A percentile compares a stretch with the other conserved stretches of the same genome.
phyloP scores from a whole-genome alignment of 2,888 invertebrate species.

The Cryptus armator region DNA sequence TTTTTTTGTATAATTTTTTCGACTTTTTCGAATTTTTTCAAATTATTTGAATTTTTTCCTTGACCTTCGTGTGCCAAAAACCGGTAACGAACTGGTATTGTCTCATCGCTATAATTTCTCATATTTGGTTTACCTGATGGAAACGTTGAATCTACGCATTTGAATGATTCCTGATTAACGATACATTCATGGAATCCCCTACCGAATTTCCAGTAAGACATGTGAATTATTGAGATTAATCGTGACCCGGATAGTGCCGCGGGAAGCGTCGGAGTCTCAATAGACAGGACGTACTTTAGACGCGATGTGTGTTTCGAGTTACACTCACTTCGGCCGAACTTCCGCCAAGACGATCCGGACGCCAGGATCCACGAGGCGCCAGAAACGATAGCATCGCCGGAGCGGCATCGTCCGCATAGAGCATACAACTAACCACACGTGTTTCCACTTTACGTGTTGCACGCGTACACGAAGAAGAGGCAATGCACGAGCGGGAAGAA shows the following conservation, averaged over 20 bases:
- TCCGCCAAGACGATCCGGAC: slow-evolving; percentile 71
- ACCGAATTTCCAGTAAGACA: slow-evolving; percentile 34
- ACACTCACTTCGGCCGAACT: slow-evolving; percentile 75
- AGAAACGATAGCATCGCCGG: slow-evolving; percentile 59
- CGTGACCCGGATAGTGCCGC: slow-evolving; percentile 5
- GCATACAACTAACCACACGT: slow-evolving; percentile 56
- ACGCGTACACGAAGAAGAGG: slow-evolving; percentile 47
- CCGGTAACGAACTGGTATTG: too few species aligned
- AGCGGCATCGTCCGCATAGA: slow-evolving; percentile 39
- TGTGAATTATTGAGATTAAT: slow-evolving; percentile 35
- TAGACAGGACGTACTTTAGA: slow-evolving; percentile 69
- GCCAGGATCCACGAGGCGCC: slow-evolving; percentile 55
- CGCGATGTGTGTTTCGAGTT: slow-evolving; percentile 69
- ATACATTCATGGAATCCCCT: too few species aligned
- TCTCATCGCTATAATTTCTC: too few species aligned
- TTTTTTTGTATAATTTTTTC: too few species aligned
- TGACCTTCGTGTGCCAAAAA: too few species aligned
- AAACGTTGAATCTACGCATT: too few species aligned
- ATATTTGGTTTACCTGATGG: too few species aligned
- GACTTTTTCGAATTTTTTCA: too few species aligned
- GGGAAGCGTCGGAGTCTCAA: slow-evolving; percentile 52
- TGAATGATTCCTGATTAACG: too few species aligned
- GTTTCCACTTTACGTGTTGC: slow-evolving; percentile 65
- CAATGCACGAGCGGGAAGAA: slow-evolving; percentile 43
- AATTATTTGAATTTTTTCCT: too few species aligned